A percentile compares a stretch with the other conserved stretches of the same genome.
Conservation (phyloP, 2,888 invertebrate genomes). For the Coelopa pilipes region DNA sequence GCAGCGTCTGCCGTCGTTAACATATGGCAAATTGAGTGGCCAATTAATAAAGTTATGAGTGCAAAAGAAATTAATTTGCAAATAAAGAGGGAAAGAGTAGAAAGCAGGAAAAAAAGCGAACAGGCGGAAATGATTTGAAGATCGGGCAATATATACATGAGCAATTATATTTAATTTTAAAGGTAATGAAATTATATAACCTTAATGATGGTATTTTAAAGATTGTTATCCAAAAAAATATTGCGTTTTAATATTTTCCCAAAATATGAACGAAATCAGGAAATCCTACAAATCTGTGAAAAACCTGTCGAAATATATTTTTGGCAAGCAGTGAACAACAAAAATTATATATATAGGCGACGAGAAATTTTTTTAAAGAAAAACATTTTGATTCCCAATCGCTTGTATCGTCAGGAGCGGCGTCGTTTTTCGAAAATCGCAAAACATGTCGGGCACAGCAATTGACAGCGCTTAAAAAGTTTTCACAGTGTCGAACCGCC, state of each 20-base stretch:
- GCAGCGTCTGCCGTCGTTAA: not conserved
- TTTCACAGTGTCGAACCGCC: not conserved
- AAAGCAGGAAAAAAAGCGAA: no score
- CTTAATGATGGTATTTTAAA: not conserved
- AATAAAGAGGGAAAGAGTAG: no score
- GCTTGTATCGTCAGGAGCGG: no score
- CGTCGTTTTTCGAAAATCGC: no score
- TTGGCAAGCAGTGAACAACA: conserved; percentile 1
- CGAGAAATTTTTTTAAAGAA: not conserved
- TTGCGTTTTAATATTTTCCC: not conserved
- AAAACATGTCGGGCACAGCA: not conserved
- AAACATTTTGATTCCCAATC: not conserved
- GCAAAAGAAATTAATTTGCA: no score
- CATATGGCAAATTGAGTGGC: not conserved
- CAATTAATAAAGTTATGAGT: conserved; percentile 2
- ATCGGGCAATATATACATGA: no score
- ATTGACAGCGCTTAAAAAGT: conserved; percentile 2
- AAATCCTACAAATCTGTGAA: not conserved
- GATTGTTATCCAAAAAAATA: not conserved
- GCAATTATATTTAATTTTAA: no score
- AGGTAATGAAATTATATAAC: no score
- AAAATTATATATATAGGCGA: not conserved
- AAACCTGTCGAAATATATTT: not conserved
- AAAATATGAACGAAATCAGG: not conserved
- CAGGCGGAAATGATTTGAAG: no score